phyloP scores from a whole-genome alignment of 2,797 vertebrate species.

The Ceryle rudis region DNA sequence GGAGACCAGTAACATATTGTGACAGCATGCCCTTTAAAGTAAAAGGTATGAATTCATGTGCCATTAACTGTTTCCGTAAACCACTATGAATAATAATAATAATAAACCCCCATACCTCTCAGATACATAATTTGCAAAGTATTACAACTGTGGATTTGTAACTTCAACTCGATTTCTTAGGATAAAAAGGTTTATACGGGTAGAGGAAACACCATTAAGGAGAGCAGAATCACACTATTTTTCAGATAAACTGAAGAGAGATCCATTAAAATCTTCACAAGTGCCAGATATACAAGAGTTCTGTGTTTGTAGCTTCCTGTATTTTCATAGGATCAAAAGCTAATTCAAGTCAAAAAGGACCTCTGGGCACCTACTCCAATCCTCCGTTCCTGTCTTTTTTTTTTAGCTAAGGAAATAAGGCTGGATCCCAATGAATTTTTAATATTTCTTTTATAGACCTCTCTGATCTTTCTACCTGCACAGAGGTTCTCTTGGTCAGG shows the following conservation, averaged over 20 bases:
- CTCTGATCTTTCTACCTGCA: too few species aligned
- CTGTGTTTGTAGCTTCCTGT: neutral
- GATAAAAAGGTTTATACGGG: neutral
- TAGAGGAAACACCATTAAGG: neutral
- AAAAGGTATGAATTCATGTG: neutral
- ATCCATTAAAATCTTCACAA: neutral
- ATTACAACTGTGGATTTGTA: neutral
- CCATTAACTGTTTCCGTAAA: neutral
- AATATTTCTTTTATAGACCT: too few species aligned
- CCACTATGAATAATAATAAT: neutral
- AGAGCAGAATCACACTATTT: neutral
- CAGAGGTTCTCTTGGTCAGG: too few species aligned
- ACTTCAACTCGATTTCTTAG: neutral
- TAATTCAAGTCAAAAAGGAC: neutral
- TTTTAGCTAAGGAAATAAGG: too few species aligned
- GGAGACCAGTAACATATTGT: neutral
- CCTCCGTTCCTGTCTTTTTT: neutral
- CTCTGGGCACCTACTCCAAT: neutral
- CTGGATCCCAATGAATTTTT: too few species aligned
- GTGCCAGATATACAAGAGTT: neutral
- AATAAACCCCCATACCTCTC: neutral
- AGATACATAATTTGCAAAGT: neutral
- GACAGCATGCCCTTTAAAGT: neutral
- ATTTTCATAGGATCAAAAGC: neutral
- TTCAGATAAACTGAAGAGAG: neutral